Conservation (phyloP, 2,113 vertebrate species). For the Chloebia gouldiae region DNA sequence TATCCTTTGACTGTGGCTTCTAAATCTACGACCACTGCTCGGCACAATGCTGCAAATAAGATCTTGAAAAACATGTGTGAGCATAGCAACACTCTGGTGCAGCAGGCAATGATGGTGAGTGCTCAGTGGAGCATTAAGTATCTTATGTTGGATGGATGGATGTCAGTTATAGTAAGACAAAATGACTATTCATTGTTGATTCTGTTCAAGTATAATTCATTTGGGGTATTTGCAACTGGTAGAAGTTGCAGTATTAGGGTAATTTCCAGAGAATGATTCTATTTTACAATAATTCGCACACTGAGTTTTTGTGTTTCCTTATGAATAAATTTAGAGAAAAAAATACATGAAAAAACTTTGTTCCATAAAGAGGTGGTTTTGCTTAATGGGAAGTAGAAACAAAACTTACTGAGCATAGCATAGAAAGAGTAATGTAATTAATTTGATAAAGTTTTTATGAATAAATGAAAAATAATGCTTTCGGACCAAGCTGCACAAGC, state of each 20-base stretch:
- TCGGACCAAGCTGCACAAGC: not conserved
- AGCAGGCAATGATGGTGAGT: slow-evolving; percentile 98
- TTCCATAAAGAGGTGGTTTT: not conserved
- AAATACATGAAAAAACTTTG: not conserved
- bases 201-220: not conserved
- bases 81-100: slow-evolving; percentile 96
- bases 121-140: too few species aligned
- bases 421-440: not conserved
- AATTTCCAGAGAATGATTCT: not conserved
- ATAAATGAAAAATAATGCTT: not conserved
- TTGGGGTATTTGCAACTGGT: not conserved
- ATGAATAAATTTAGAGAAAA: not conserved
- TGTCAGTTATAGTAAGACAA: not conserved
- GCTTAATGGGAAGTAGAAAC: not conserved
- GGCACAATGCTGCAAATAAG: slow-evolving; percentile 97
- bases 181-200: not conserved
- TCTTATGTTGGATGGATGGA: not conserved
- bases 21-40: slow-evolving; percentile 97
- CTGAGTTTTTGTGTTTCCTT: not conserved
- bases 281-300: not conserved
- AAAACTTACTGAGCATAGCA: not conserved
- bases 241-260: not conserved
- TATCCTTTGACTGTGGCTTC: slow-evolving; percentile 97
- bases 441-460: not conserved
- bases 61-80: slow-evolving; percentile 99